Evolutionary conservation across 2,797 vertebrate genomes (phyloP).

Genomic region (Pogonophryne albipinna): DNA sequence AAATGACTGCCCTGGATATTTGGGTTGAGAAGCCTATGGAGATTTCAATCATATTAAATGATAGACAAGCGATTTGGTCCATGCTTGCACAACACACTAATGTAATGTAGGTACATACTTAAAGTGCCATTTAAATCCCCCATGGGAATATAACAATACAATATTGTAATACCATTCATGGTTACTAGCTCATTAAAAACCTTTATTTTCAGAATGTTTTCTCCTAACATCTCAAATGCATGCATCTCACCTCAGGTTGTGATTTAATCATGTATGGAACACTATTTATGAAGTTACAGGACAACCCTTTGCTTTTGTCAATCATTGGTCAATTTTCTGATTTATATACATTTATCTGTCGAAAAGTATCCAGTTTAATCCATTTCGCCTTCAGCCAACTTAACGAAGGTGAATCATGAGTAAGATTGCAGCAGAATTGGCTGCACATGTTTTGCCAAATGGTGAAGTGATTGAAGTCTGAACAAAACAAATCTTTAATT

Average conservation of each 20-base stretch:
- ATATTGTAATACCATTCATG: not conserved
- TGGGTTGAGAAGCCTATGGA: slow-evolving; percentile 3
- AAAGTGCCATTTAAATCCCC: not conserved
- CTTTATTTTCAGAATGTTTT: not conserved
- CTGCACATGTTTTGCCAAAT: slow-evolving; percentile 48
- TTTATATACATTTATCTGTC: slow-evolving; percentile 14
- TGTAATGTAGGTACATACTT: not conserved
- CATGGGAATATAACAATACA: not conserved
- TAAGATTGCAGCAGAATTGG: slow-evolving; percentile 40
- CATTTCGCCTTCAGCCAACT: slow-evolving; percentile 21
- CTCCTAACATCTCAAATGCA: not conserved
- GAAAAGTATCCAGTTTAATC: slow-evolving; percentile 28
- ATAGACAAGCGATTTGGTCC: slow-evolving; percentile 9
- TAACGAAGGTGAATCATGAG: slow-evolving; percentile 37
- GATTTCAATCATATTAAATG: not conserved
- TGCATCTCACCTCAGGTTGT: not conserved
- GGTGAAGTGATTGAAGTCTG: slow-evolving; percentile 39
- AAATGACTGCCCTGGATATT: slow-evolving; percentile 45
- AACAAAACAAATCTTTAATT: slow-evolving; percentile 32
- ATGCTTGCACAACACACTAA: not conserved
- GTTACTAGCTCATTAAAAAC: not conserved
- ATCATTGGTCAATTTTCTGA: slow-evolving; percentile 30
- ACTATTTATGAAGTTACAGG: not conserved
- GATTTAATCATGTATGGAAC: slow-evolving; percentile 2
- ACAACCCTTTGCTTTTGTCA: slow-evolving; percentile 3